Evolutionary conservation across 2,797 vertebrate species (phyloP).

Genomic region (Apogon hyalosoma): DNA sequence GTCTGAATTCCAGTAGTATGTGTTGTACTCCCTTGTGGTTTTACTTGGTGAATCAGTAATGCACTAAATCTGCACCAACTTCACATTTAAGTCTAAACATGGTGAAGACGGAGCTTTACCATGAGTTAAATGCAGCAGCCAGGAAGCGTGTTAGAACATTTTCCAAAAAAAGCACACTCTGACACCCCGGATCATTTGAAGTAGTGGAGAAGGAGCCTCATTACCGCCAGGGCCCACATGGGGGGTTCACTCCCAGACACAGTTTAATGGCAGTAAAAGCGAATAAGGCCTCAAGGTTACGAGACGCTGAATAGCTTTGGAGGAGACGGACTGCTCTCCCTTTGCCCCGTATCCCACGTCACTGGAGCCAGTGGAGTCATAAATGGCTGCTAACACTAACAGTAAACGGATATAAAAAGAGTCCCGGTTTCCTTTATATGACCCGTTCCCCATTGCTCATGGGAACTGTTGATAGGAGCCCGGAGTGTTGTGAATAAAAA

Average conservation of each 20-base stretch:
- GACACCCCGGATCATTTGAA: conserved; percentile 78
- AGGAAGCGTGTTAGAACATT: conserved; percentile 66
- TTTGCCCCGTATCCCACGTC: conserved; percentile 70
- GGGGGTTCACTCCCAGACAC: conserved; percentile 71
- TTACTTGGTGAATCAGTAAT: too few species aligned
- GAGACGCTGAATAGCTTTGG: conserved; percentile 73
- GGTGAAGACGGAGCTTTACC: conserved; percentile 38
- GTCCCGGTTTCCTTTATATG: conserved; percentile 78
- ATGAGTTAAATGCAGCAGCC: conserved; percentile 56
- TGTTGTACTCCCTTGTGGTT: too few species aligned
- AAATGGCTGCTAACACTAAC: conserved; percentile 83
- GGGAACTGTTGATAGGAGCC: conserved; percentile 72
- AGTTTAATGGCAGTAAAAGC: conserved; percentile 80
- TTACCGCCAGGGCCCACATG: conserved; percentile 65
- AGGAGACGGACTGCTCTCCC: conserved; percentile 73
- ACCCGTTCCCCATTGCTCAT: conserved; percentile 69
- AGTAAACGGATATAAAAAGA: conserved; percentile 83
- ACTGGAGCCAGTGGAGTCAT: conserved; percentile 83
- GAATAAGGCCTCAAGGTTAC: conserved; percentile 76
- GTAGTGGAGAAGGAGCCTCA: conserved; percentile 75
- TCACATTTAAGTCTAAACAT: not conserved
- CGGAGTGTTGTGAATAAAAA: conserved; percentile 47
- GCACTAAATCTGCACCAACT: too few species aligned
- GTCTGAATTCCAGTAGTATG: too few species aligned
- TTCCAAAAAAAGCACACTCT: conserved; percentile 37